Evolutionary conservation across 2,888 invertebrate species (phyloP), one percentile per base, ranked within the genome.

Genomic region (Stenchaetothrips biformis): DNA sequence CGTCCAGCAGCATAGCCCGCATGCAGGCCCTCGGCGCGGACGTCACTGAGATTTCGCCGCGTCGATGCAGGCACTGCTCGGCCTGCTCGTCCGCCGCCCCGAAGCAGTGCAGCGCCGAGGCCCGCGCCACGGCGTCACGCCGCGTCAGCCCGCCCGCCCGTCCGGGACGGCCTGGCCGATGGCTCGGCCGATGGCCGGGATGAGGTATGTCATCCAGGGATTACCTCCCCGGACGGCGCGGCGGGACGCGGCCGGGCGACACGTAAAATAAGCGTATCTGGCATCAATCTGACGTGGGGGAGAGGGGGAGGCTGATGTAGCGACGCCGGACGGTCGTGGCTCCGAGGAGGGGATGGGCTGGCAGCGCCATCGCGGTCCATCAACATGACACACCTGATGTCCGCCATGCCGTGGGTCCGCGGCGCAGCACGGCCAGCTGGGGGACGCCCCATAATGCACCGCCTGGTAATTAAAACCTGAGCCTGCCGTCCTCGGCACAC

Each of bases 191-290:
- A 18, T 53, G 16, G 13, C 53, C 53, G 67, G 67, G 67, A 74
- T 25, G 67, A 25, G 67, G 67, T 74, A 74, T 25, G 67, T 74
- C 67, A 74, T 74, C 13, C 59, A 16, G 13, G 53, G 53, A 53
- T 53, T 53, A 53, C 67, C 67, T n/a, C 67, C 21, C 21, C 18
- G 9, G 67, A 9, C 67, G 9, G 21, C 67, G 67, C 67, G 9
- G 53, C 53, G 13, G 16, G 62, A 9, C 67, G 67, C 0, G 2
- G 67, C 67, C 18, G 13, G 16, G 21, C 7, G 67, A 21, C 67
- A 67, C 67, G 67, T 67, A 21, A 67, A 74, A 25, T 11, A 74
- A 21, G 67, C 67, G 67, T 74, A 74, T 74, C 67, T 11, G 67
- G 11, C 67, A 25, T 9, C 67, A 53, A 25, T 74, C 67, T 74